Evolutionary conservation across 2,113 vertebrate genomes (phyloP).

Genomic region (Trogon melanurus): DNA sequence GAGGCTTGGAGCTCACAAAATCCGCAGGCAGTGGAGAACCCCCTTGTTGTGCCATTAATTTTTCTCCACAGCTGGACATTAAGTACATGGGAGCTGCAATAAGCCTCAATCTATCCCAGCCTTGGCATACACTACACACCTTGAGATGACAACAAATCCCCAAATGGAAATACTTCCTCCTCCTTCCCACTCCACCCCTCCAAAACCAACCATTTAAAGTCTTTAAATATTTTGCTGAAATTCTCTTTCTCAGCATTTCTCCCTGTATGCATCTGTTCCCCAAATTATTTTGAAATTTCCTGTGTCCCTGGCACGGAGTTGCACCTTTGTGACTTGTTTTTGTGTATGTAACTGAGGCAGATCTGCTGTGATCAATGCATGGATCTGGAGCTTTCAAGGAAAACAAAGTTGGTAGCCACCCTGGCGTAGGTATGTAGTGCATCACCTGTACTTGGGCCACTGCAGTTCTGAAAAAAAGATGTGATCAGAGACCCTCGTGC

Average conservation of each 20-base stretch:
- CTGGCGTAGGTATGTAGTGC: not conserved
- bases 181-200: not conserved
- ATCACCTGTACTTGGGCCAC: not conserved
- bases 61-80: not conserved
- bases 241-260: not conserved
- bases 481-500: rapidly evolving
- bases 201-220: not conserved
- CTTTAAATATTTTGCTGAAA: not conserved
- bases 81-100: not conserved
- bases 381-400: not conserved
- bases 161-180: not conserved
- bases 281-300: not conserved
- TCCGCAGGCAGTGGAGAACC: not conserved
- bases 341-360: not conserved
- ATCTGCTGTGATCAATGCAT: not conserved
- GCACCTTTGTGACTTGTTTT: not conserved
- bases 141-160: not conserved
- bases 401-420: not conserved
- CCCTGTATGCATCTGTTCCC: not conserved
- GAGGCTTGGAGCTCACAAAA: not conserved
- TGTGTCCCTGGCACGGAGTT: not conserved
- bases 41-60: not conserved
- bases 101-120: not conserved
- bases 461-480: not conserved
- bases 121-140: not conserved